phyloP scores from a whole-genome alignment of 2,797 vertebrate species.

The Heliangelus exortis region DNA sequence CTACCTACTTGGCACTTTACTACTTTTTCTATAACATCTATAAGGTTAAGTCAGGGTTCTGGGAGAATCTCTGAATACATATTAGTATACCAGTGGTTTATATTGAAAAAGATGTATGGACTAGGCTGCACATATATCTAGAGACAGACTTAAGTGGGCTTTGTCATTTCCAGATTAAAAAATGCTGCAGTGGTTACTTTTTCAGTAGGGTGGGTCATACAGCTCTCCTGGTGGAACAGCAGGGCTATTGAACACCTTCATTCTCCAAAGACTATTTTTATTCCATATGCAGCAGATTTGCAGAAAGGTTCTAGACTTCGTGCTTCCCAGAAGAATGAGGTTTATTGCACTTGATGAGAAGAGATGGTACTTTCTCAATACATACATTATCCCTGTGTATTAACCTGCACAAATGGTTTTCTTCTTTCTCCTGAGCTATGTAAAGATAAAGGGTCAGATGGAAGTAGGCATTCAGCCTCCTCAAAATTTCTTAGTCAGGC shows the following conservation, averaged over 20 bases:
- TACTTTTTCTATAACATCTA: background rate
- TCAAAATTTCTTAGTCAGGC: background rate
- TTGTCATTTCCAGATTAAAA: background rate
- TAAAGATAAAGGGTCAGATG: background rate
- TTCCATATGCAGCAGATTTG: background rate
- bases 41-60: background rate
- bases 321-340: background rate
- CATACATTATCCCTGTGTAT: background rate
- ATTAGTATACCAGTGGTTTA: background rate
- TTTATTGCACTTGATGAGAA: background rate
- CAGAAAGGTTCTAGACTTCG: background rate
- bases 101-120: background rate
- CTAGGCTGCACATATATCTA: background rate
- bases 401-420: background rate
- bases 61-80: background rate
- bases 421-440: background rate
- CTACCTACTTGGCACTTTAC: background rate
- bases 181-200: background rate
- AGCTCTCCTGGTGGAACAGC: background rate
- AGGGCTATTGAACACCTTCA: background rate
- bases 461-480: fast-evolving
- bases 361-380: background rate
- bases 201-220: background rate
- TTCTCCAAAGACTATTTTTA: background rate
- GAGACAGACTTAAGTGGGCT: background rate